Percentiles rank a stretch among this genome's conserved stretches.
These are phyloP conservation scores for Rana temporaria DNA, from an alignment of 2,113 vertebrate species.

Conservation along the genomic window DNA sequence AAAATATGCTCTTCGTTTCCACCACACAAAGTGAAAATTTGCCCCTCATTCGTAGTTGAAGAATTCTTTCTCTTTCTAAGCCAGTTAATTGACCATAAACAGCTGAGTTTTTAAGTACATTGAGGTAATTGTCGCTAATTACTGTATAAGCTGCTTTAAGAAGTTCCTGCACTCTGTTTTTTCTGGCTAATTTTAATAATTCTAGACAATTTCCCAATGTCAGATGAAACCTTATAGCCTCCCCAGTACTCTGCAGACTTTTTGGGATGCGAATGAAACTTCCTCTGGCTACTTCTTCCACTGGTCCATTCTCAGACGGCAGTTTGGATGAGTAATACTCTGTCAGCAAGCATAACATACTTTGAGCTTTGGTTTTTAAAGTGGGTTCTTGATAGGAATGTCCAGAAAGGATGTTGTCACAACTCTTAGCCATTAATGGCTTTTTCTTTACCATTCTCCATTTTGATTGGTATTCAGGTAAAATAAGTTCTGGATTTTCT, in stretches of 20 bases:
- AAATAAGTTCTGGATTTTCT: constrained; percentile 4
- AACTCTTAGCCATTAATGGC: constrained; percentile 34
- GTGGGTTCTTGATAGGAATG: not conserved
- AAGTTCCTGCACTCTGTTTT: constrained; percentile 43
- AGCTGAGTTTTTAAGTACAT: constrained; percentile 60
- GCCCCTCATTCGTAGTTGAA: constrained; percentile 60
- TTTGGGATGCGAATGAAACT: constrained; percentile 36
- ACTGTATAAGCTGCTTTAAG: constrained; percentile 58
- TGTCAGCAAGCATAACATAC: constrained; percentile 44
- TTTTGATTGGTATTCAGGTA: constrained; percentile 9
- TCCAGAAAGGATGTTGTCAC: constrained; percentile 44
- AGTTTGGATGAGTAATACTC: constrained; percentile 42
- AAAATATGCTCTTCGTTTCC: constrained; percentile 60
- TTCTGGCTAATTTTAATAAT: constrained; percentile 63
- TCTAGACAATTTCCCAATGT: constrained; percentile 65
- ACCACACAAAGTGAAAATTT: constrained; percentile 60
- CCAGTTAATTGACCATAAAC: constrained; percentile 66
- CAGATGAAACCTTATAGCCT: constrained; percentile 27
- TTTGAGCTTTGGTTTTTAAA: constrained; percentile 40
- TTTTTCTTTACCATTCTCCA: not conserved
- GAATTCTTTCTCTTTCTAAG: constrained; percentile 63
- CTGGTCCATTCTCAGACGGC: constrained; percentile 1
- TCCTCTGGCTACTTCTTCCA: constrained; percentile 51
- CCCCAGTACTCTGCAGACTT: not conserved
- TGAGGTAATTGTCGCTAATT: constrained; percentile 68